Percentiles rank a stretch among this genome's conserved stretches.
These are phyloP conservation scores for Agrotis segetum DNA, from an alignment of 2,888 invertebrate genomes.

Conservation along the genomic window DNA sequence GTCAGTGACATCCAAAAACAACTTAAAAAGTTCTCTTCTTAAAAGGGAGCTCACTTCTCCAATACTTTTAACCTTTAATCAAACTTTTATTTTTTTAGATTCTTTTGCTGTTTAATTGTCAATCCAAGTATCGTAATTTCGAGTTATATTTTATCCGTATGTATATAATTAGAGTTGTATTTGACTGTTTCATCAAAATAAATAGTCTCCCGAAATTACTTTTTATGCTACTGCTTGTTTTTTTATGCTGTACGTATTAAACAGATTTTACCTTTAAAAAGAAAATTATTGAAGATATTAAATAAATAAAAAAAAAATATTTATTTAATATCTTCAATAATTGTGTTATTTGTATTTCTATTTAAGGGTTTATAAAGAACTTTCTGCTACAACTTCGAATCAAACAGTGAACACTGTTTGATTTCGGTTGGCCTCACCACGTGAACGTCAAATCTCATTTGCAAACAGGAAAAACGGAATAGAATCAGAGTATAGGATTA, in stretches of 20 bases:
- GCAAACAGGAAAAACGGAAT: conserved; percentile 38
- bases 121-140: no score
- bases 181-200: no score
- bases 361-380: conserved; percentile 19
- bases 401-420: not conserved
- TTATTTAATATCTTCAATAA: not conserved
- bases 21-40: no score
- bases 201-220: no score
- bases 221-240: no score
- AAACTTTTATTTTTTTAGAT: not conserved
- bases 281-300: no score
- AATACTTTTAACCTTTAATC: no score
- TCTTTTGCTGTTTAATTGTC: not conserved
- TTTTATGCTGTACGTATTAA: not conserved
- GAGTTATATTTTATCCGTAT: not conserved
- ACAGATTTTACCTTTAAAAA: no score
- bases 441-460: conserved; percentile 45
- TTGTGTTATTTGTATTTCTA: not conserved
- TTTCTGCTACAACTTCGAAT: conserved; percentile 15
- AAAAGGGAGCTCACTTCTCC: no score
- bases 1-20: no score
- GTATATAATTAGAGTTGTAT: not conserved
- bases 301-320: no score
- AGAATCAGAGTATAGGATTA: conserved; percentile 29
- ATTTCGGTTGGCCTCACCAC: conserved; percentile 17